Base-by-base conservation (phyloP, 1,140 invertebrate genomes). In the Drosophila sulfurigaster region DNA sequence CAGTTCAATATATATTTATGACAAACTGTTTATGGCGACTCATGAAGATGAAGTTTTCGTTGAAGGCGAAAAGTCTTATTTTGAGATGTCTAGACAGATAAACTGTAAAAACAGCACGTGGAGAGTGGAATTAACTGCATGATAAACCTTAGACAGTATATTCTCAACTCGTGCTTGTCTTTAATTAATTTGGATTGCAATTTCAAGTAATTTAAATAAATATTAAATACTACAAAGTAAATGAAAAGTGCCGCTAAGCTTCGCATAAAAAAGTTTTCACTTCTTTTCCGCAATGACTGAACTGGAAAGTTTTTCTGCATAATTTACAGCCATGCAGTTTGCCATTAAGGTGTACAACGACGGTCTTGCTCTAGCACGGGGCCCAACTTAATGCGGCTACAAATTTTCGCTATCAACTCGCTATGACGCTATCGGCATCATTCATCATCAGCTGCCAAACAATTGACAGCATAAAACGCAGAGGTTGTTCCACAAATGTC, bases 371-470 rank as follows among this genome's bases (percentile, higher is more conserved):
- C 66, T 80, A 77, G 59, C 69, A 75, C 81, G 81, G 73, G 72
- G 45, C 66, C 63, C 71, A 78, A 80, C 63, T 82, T 66, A 82
- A 83, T 82, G 81, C 72, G 76, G 72, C 81, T 73, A 85, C 82
- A 85, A 83, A 88, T 82, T 80, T 72, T 59, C 77, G 77, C 80
- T 83, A 80, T 87, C 83, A 78, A 54, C 69, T 35, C 28, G 54
- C 7, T 43, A 15, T 43, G 41, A 51, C 68, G 83, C 74, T 88
- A 89, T 88, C 83, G 85, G 71, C 81, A 66, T 85, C 85, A 89
- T 88, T 89, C 85, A 88, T 88, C 85, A 88, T 89, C 71, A 76
- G 71, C 85, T 80, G 85, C 73, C 83, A 80, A 89, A 89, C 80
- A 89, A 87, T 87, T 89, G 85, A 83, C 83, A 89, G 65, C 73